phyloP scores from a whole-genome alignment of 2,113 vertebrate genomes.

The Macroglossus sobrinus region DNA sequence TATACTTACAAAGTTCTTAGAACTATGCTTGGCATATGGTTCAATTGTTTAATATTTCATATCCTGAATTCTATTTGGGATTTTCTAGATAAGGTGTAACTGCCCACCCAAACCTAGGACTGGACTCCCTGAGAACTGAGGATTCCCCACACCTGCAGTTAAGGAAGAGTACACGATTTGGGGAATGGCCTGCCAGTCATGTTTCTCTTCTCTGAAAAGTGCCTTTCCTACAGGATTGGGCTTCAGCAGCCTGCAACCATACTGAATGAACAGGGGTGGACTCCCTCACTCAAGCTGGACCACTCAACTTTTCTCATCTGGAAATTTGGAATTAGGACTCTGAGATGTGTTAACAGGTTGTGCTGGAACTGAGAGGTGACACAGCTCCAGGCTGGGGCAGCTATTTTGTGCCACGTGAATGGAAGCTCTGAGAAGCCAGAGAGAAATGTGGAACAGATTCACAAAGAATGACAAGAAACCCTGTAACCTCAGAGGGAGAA shows the following conservation, averaged over 20 bases:
- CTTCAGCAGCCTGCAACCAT: neutral
- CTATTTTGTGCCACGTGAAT: neutral
- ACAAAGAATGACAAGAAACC: neutral
- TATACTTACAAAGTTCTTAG: neutral
- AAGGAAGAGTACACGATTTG: neutral
- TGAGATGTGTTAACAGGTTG: neutral
- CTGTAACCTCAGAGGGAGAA: neutral
- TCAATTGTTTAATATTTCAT: neutral
- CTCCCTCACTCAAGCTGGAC: neutral
- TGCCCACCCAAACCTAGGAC: neutral
- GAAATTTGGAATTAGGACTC: neutral
- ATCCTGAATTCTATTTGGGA: neutral
- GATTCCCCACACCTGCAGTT: neutral
- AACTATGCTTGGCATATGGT: neutral
- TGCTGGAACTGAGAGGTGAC: neutral
- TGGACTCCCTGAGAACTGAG: neutral
- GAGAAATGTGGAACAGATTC: neutral
- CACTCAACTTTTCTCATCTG: neutral
- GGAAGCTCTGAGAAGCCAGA: neutral
- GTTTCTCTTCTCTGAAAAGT: neutral
- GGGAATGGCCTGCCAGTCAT: neutral
- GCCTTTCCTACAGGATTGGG: neutral
- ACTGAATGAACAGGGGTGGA: neutral
- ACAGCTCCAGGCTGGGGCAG: neutral
- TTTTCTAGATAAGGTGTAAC: neutral